A percentile compares a stretch with the other conserved stretches of the same genome.
These are phyloP conservation scores for Ardeotis arabs DNA, from an alignment of 2,113 vertebrate genomes.

Conservation along the genomic window DNA sequence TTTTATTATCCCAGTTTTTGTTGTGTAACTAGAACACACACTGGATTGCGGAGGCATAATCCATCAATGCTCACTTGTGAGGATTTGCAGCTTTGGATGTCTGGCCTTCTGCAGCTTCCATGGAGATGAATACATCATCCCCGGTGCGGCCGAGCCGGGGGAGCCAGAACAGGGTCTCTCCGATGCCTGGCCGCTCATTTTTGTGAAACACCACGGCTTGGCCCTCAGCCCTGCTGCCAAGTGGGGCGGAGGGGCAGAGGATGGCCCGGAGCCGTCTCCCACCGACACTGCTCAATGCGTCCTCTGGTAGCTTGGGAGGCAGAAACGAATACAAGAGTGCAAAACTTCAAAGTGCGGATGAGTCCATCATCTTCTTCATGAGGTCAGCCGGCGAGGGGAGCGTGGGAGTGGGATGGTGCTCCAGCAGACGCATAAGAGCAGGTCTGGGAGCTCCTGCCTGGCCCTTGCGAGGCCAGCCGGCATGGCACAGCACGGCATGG, in stretches of 20 bases:
- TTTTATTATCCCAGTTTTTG: constrained; percentile 22
- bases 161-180: background rate
- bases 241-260: too few relatives aligned
- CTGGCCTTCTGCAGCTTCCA: background rate
- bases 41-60: background rate
- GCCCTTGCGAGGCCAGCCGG: background rate
- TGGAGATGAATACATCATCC: background rate
- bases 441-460: background rate
- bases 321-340: background rate
- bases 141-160: background rate
- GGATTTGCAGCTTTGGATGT: constrained; percentile 14
- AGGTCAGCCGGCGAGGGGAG: background rate
- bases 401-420: accelerated
- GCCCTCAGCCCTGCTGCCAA: background rate
- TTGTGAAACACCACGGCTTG: background rate
- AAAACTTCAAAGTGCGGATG: background rate
- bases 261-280: background rate
- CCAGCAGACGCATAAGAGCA: accelerated
- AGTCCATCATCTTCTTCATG: accelerated
- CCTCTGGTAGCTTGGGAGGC: accelerated
- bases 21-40: background rate
- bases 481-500: accelerated
- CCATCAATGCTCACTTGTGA: constrained; percentile 17
- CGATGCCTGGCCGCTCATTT: background rate
- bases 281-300: background rate